Evolutionary conservation across 2,113 vertebrate genomes (phyloP).

Genomic region (Hemiscyllium ocellatum): DNA sequence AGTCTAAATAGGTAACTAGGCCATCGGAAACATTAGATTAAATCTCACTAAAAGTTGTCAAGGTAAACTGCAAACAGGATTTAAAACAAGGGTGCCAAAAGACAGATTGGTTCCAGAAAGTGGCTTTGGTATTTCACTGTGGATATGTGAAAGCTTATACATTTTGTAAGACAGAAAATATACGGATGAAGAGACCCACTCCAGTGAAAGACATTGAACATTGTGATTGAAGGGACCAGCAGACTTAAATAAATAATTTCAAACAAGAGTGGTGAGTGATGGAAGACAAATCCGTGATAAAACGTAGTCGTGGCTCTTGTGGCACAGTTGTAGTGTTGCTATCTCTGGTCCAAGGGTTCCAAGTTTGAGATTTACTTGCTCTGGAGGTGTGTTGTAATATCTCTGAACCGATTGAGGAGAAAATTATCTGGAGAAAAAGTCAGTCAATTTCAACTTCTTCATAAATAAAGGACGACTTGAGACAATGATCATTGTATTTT

Average conservation of each 20-base stretch:
- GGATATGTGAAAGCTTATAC: neutral
- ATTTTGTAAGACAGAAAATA: neutral
- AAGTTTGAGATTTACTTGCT: no score
- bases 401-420: no score
- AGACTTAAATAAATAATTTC: neutral
- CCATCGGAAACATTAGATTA: neutral
- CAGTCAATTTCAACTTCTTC: neutral
- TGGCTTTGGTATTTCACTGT: neutral
- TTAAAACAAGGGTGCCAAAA: neutral
- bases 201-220: neutral
- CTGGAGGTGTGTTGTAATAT: no score
- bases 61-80: neutral
- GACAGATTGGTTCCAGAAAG: neutral
- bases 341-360: no score
- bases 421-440: no score
- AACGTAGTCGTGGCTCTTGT: no score
- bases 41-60: neutral
- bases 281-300: neutral
- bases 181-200: neutral
- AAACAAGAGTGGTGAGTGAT: neutral
- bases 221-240: neutral
- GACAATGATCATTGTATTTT: neutral
- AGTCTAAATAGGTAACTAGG: neutral
- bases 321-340: no score
- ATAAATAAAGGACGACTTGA: neutral